Percentiles rank a stretch among this genome's conserved stretches.
These are phyloP conservation scores for Meriones unguiculatus DNA, from an alignment of 2,113 vertebrate species.

Conservation along the genomic window DNA sequence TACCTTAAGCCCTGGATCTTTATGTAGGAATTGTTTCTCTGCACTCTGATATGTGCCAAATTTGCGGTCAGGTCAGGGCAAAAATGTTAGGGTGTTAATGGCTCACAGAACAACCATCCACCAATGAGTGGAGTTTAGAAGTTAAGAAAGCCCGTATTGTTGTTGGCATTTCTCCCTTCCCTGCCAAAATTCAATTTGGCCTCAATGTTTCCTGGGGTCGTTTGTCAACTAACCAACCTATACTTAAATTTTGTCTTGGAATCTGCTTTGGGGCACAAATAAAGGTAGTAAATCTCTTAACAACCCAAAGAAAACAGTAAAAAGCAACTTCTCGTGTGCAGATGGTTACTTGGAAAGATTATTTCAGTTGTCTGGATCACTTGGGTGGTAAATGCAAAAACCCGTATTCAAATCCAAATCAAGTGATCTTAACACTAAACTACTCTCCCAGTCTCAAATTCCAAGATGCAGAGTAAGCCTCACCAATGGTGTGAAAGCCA, in stretches of 20 bases:
- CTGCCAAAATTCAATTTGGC: not conserved
- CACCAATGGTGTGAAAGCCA: not conserved
- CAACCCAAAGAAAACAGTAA: not conserved
- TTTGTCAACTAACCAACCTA: not conserved
- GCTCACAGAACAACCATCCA: not conserved
- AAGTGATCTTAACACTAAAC: not conserved
- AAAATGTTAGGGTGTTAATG: not conserved
- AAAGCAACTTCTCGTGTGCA: not conserved
- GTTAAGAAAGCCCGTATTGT: not conserved
- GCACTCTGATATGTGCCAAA: not conserved
- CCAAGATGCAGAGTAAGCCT: not conserved
- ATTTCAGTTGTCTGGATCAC: not conserved
- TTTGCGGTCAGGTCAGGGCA: not conserved
- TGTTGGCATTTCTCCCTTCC: not conserved
- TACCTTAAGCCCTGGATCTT: not conserved
- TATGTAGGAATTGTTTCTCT: not conserved
- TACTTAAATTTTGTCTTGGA: not conserved
- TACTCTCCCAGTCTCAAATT: not conserved
- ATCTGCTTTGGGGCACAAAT: constrained; percentile 1
- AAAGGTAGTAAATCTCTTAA: not conserved
- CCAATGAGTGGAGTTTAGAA: not conserved
- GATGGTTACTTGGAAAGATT: not conserved
- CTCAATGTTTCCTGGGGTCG: not conserved
- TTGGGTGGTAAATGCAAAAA: not conserved
- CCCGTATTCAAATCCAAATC: not conserved